phyloP scores from a whole-genome alignment of 2,888 invertebrate species.

The Sycophila texana region DNA sequence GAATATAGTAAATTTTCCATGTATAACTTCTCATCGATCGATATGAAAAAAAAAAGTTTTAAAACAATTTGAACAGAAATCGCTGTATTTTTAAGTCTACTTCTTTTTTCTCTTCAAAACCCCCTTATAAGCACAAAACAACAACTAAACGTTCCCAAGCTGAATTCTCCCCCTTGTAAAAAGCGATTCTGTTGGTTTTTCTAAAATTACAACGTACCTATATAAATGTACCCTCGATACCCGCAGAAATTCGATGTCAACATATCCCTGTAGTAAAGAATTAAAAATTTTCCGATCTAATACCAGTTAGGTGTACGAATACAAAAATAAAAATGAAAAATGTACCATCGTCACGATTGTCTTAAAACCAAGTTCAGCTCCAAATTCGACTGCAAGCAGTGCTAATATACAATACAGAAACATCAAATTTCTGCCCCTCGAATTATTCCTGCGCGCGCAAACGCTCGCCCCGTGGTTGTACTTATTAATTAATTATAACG shows the following conservation, averaged over 20 bases:
- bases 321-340: neutral
- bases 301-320: neutral
- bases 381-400: too few species aligned
- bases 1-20: neutral
- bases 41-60: neutral
- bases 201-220: neutral
- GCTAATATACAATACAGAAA: neutral
- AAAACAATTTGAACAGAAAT: neutral
- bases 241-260: conserved; percentile 7
- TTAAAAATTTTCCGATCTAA: neutral
- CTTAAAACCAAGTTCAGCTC: too few species aligned
- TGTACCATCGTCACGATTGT: too few species aligned
- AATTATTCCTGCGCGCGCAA: too few species aligned
- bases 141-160: neutral
- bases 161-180: conserved; percentile 1
- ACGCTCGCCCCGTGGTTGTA: too few species aligned
- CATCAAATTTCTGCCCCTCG: neutral
- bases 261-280: neutral
- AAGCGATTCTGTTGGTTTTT: conserved; percentile 36
- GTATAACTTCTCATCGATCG: neutral
- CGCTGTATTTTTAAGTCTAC: conserved; percentile 39
- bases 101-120: conserved; percentile 33
- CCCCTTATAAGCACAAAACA: neutral
- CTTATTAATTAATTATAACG: too few species aligned
- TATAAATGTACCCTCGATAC: neutral